A percentile compares a stretch with the other conserved stretches of the same genome.
phyloP scores from a whole-genome alignment of 2,797 vertebrate species.

The Trichosurus vulpecula region DNA sequence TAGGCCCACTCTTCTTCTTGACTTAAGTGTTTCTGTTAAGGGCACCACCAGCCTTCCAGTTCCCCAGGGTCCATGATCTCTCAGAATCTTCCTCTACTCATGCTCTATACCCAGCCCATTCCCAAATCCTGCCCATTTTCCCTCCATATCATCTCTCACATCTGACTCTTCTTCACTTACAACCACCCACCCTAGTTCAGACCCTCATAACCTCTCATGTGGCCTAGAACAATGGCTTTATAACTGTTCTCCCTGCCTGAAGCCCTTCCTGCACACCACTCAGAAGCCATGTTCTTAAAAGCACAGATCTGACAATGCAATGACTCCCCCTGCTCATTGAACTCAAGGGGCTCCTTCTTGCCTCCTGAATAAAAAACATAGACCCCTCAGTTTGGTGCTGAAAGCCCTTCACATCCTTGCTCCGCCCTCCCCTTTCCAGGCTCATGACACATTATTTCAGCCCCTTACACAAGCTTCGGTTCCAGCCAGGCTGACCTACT shows the following conservation, averaged over 20 bases:
- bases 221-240: not conserved
- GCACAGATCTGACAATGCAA: not conserved
- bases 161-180: not conserved
- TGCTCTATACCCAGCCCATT: not conserved
- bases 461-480: not conserved
- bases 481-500: not conserved
- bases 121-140: not conserved
- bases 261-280: not conserved
- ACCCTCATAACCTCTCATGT: not conserved
- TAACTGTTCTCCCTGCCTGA: not conserved
- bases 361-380: not conserved
- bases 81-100: not conserved
- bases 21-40: not conserved
- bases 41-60: not conserved
- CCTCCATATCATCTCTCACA: not conserved
- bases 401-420: not conserved
- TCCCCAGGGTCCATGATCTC: not conserved
- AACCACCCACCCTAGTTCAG: not conserved
- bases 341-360: not conserved
- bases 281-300: not conserved
- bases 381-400: no score
- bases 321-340: not conserved
- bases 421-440: not conserved
- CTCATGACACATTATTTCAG: not conserved
- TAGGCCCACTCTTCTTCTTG: not conserved